phyloP scores from a whole-genome alignment of 1,140 invertebrate species.

The Anadara kagoshimensis region DNA sequence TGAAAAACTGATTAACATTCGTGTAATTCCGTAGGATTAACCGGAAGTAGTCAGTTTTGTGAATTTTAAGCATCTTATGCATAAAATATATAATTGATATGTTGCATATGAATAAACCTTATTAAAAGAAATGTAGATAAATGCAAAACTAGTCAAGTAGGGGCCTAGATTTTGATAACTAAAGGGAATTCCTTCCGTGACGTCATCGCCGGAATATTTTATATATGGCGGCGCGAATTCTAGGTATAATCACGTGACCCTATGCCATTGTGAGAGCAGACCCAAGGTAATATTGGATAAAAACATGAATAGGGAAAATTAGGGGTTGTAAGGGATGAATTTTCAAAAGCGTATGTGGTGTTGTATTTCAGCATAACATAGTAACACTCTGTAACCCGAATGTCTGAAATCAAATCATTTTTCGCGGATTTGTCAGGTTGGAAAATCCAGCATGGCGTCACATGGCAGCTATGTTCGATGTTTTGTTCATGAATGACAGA shows the following conservation, averaged over 20 bases:
- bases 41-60: constrained; percentile 22
- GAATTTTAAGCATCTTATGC: not conserved
- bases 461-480: constrained; percentile 32
- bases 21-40: constrained; percentile 20
- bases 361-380: no score
- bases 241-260: constrained; percentile 55
- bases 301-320: no score
- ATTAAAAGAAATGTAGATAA: not conserved
- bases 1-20: constrained; percentile 28
- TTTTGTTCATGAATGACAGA: no score
- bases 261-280: constrained; percentile 29
- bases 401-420: no score
- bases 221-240: constrained; percentile 60
- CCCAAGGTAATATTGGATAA: not conserved
- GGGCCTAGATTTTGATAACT: not conserved
- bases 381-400: no score
- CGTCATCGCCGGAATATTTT: constrained; percentile 50
- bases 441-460: constrained; percentile 65
- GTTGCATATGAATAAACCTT: not conserved
- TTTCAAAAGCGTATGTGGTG: no score
- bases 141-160: not conserved
- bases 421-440: not conserved
- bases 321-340: no score
- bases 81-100: not conserved
- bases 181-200: constrained; percentile 40